These are phyloP conservation scores for Sebastes hubbsi DNA, from an alignment of 2,797 vertebrate species.

Conservation along the genomic window DNA sequence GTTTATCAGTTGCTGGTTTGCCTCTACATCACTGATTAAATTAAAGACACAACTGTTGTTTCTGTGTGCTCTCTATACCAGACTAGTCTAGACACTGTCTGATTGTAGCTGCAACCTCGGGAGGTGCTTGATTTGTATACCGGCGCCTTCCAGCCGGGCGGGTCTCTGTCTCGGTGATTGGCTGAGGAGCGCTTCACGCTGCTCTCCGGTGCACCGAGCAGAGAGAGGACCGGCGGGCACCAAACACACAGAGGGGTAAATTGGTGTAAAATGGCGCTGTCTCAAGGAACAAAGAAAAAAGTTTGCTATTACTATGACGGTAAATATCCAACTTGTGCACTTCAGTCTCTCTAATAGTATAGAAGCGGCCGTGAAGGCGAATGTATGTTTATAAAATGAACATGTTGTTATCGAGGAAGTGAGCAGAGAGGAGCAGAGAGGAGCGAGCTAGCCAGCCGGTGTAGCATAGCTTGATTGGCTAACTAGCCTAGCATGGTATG, in stretches of 20 bases:
- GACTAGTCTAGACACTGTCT: constrained; percentile 34
- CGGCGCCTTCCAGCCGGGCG: constrained; percentile 50
- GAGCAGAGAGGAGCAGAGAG: too few species aligned
- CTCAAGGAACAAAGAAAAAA: constrained; percentile 96
- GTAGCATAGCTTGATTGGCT: constrained; percentile 32
- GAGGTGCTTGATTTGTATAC: constrained; percentile 25
- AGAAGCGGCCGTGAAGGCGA: not conserved
- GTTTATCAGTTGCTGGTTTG: not conserved
- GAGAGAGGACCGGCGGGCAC: constrained; percentile 48
- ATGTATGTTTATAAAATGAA: not conserved
- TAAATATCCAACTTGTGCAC: constrained; percentile 68
- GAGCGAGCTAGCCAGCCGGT: constrained; percentile 28
- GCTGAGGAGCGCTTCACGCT: constrained; percentile 22
- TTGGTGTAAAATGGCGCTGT: constrained; percentile 94
- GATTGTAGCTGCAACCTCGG: not conserved
- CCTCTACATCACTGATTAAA: not conserved
- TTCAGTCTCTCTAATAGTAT: rapidly evolving
- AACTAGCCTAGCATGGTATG: constrained; percentile 23
- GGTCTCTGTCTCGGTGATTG: constrained; percentile 55
- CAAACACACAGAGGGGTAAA: constrained; percentile 46
- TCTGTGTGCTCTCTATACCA: not conserved
- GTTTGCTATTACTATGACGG: constrained; percentile 99
- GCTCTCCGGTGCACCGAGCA: not conserved
- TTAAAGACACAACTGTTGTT: not conserved
- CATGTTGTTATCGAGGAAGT: not conserved